Base-by-base conservation (phyloP, 1,140 invertebrate genomes). In the Trichonephila clavipes region DNA sequence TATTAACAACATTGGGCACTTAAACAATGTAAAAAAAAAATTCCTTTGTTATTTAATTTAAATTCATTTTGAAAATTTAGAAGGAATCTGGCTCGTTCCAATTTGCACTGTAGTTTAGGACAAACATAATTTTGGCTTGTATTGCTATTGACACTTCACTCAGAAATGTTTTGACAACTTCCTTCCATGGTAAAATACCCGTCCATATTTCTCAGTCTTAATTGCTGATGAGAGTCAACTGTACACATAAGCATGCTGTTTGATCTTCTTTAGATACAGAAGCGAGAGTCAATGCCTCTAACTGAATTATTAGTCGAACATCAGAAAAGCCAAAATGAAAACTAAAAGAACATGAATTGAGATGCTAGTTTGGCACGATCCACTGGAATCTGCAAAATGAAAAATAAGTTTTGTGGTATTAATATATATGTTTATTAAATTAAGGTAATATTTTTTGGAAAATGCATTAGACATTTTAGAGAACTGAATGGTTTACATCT, bases 221-320 rank as follows among this genome's bases (percentile, higher is more conserved):
- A 8, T 69, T 16, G 61, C 58, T 40, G 34, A 24, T 89, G 44
- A 77, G 16, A 69, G 66, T 61, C 21, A 81, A 61, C 44, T 90
- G 89, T 90, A 90, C 89, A 90, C 10, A 19, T 90, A 90, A 77
- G 72, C 89, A 90, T 61, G 89, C 72, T 69, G 34, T 89, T 88
- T 66, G 59, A 88, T 88, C 59, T 64, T 64, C 24, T 34, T 88
- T 88, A 44, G 64, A 88, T 40, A 88, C 34, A 88, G 59, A 64
- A 62, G 86, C 62, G 24, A 34, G 69, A 51, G 66, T 77, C 40
- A 12, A 24, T 69, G 66, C 69, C 61, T 40, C 58, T 89, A 72
- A 61, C 51, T 90, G 44, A 34, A 24, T 69, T 44, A 44, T 89
- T 89, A 89, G 66, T 82, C 44, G 62, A 21, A 82, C 34, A 51